A percentile compares a stretch with the other conserved stretches of the same genome.
Evolutionary conservation across 2,113 vertebrate genomes (phyloP).

Genomic region (Oceanites oceanicus): DNA sequence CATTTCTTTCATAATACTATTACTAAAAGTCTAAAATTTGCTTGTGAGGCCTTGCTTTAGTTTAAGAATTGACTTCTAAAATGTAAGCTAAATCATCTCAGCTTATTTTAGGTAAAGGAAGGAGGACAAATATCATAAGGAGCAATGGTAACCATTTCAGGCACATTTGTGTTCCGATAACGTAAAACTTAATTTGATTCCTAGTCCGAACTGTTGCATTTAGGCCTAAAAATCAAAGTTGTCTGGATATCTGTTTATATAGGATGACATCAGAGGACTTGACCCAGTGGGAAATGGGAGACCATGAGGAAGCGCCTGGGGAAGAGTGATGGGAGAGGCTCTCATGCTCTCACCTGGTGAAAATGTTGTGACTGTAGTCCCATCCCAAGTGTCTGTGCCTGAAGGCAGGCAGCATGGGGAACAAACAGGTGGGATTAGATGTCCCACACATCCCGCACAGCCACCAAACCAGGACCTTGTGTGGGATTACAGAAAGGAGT

Average conservation of each 20-base stretch:
- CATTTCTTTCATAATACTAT: conserved; percentile 3
- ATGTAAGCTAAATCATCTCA: conserved; percentile 4
- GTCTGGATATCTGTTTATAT: not conserved
- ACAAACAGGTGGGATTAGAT: not conserved
- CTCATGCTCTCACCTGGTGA: not conserved
- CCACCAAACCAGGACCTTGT: rapidly evolving
- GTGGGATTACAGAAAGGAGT: not conserved
- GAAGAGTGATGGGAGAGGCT: not conserved
- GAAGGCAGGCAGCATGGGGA: not conserved
- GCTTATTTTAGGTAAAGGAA: conserved; percentile 18
- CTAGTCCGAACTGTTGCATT: not conserved
- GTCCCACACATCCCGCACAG: not conserved
- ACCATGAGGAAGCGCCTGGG: not conserved
- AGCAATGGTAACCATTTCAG: not conserved
- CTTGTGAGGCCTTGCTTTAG: not conserved
- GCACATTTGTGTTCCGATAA: not conserved
- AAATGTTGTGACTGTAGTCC: not conserved
- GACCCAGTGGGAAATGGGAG: not conserved
- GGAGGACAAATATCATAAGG: not conserved
- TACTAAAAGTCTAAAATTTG: conserved; percentile 26
- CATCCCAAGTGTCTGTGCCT: not conserved
- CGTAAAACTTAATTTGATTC: conserved; percentile 25
- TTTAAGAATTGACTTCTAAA: conserved; percentile 11
- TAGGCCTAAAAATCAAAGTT: conserved; percentile 1
- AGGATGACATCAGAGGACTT: not conserved